Conservation (phyloP, 2,888 invertebrate species). For the Eristalis arbustorum region DNA sequence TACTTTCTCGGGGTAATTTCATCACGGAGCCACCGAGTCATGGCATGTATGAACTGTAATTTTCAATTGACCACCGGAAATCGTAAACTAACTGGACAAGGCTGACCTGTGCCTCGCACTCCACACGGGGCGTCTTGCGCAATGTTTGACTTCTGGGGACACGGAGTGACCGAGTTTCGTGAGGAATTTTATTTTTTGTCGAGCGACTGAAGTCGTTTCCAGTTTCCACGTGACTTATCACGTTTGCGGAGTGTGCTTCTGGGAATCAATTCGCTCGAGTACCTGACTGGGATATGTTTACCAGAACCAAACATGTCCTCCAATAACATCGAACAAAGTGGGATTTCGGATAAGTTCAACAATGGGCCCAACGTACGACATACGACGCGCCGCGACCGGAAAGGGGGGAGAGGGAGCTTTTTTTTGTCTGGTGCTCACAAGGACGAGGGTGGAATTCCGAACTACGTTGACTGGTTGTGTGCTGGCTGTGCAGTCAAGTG, state of each 20-base stretch:
- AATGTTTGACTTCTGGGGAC: neutral
- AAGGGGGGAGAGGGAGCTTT: neutral
- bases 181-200: neutral
- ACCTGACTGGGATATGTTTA: neutral
- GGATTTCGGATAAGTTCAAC: neutral
- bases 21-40: neutral
- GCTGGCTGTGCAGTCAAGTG: neutral
- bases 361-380: too few relatives aligned
- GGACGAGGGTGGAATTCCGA: neutral
- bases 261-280: neutral
- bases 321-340: neutral
- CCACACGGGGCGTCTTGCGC: neutral
- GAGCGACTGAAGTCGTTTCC: neutral
- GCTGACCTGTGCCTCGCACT: neutral
- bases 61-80: conserved; percentile 1
- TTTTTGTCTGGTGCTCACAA: neutral
- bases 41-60: neutral
- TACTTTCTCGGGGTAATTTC: neutral
- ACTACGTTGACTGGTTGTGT: neutral
- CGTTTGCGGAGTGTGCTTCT: neutral
- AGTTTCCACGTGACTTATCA: neutral
- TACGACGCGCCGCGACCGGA: neutral
- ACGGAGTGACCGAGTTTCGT: neutral
- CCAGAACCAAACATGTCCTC: neutral
- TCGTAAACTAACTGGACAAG: neutral